Evolutionary conservation across 1,140 invertebrate genomes (phyloP).

Genomic region (Drosophila auraria): DNA sequence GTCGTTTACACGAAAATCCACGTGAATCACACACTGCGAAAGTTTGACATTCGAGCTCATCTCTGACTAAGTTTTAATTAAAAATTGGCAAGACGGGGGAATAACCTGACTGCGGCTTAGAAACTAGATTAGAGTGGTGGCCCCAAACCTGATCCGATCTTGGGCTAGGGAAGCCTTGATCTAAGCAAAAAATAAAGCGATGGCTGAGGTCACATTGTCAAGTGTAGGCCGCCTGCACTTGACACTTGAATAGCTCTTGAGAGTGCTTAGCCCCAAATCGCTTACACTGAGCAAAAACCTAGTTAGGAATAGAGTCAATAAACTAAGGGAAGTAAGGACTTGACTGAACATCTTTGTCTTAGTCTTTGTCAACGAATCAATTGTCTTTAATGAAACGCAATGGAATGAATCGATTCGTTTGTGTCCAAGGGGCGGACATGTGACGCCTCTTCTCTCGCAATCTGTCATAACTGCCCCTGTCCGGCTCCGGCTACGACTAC

Average conservation of each 20-base stretch:
- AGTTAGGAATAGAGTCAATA: background rate
- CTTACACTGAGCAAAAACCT: constrained; percentile 6
- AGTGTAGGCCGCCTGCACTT: constrained; percentile 72
- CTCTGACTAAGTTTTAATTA: constrained; percentile 35
- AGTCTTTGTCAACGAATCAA: constrained; percentile 59
- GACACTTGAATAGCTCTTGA: constrained; percentile 59
- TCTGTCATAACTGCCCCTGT: constrained; percentile 51
- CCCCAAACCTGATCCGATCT: constrained; percentile 1
- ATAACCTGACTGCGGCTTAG: constrained; percentile 12
- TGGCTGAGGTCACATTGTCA: constrained; percentile 34
- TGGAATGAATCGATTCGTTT: constrained; percentile 81
- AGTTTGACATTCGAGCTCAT: constrained; percentile 27
- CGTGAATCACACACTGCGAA: constrained; percentile 58
- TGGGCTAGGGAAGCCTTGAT: background rate
- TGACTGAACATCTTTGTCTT: background rate
- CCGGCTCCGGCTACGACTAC: constrained; percentile 27
- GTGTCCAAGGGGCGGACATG: constrained; percentile 45
- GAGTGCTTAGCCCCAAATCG: constrained; percentile 20
- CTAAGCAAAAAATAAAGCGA: constrained; percentile 3
- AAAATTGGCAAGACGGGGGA: constrained; percentile 21
- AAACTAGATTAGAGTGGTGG: constrained; percentile 41
- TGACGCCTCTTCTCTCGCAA: constrained; percentile 29
- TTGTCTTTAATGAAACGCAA: constrained; percentile 80
- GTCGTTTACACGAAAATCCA: constrained; percentile 33
- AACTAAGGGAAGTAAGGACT: constrained; percentile 12